Conservation (phyloP, 2,113 vertebrate species). For the Syrrhaptes paradoxus region DNA sequence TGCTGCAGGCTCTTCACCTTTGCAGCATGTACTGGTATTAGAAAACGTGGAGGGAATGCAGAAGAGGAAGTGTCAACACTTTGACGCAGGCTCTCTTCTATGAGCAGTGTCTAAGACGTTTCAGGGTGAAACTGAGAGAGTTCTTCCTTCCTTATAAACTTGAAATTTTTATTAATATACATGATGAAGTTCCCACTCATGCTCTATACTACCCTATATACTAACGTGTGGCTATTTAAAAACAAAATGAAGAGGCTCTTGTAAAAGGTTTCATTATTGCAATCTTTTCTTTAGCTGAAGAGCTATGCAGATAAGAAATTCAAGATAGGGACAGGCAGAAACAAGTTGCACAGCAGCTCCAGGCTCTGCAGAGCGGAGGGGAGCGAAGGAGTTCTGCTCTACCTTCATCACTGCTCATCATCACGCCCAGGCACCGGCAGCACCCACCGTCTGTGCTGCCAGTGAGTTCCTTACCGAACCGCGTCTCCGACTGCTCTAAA, state of each 20-base stretch:
- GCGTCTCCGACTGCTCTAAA: not conserved
- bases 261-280: not conserved
- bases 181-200: not conserved
- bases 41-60: not conserved
- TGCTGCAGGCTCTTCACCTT: not conserved
- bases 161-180: not conserved
- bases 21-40: not conserved
- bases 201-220: not conserved
- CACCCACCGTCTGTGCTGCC: not conserved
- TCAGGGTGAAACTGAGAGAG: not conserved
- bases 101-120: not conserved
- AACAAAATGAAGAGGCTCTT: not conserved
- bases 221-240: not conserved
- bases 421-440: fast-evolving
- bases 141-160: not conserved
- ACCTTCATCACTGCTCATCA: not conserved
- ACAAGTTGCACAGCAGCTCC: not conserved
- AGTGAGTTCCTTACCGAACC: not conserved
- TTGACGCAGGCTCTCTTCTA: not conserved
- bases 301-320: not conserved
- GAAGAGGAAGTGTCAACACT: not conserved
- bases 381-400: not conserved
- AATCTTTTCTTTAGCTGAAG: not conserved
- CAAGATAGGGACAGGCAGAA: not conserved
- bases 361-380: not conserved